These are phyloP conservation scores for Dryas iulia DNA, from an alignment of 1,140 invertebrate species.

Conservation along the genomic window DNA sequence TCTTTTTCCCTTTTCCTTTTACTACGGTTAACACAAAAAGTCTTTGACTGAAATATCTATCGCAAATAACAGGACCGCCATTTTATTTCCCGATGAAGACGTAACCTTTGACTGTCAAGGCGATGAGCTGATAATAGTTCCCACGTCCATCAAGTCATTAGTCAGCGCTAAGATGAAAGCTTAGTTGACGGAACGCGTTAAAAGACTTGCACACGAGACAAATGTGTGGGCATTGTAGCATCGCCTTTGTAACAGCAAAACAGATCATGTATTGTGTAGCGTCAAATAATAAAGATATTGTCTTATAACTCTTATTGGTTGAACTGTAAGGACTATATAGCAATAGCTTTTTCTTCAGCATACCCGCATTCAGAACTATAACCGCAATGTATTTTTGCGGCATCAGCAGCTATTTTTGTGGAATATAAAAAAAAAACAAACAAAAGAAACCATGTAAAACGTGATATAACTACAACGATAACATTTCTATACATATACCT, in stretches of 20 bases:
- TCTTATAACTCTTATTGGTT: not conserved
- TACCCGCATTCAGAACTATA: constrained; percentile 10
- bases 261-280: constrained; percentile 39
- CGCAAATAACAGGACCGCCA: constrained; percentile 48
- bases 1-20: too few species aligned
- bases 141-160: constrained; percentile 65
- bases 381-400: constrained; percentile 22
- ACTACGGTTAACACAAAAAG: too few species aligned
- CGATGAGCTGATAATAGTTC: constrained; percentile 61
- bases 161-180: constrained; percentile 65
- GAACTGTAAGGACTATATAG: not conserved
- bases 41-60: too few species aligned
- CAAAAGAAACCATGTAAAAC: not conserved
- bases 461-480: not conserved
- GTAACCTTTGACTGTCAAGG: constrained; percentile 62
- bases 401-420: constrained; percentile 16
- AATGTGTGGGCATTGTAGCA: constrained; percentile 56
- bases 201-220: constrained; percentile 55
- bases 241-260: constrained; percentile 50
- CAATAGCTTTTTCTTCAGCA: not conserved
- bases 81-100: constrained; percentile 45
- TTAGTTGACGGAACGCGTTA: constrained; percentile 32
- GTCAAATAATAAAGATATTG: not conserved
- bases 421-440: constrained; percentile 5
- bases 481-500: too few species aligned